A percentile compares a stretch with the other conserved stretches of the same genome.
phyloP scores from a whole-genome alignment of 2,797 vertebrate species.

The Falco concolor region DNA sequence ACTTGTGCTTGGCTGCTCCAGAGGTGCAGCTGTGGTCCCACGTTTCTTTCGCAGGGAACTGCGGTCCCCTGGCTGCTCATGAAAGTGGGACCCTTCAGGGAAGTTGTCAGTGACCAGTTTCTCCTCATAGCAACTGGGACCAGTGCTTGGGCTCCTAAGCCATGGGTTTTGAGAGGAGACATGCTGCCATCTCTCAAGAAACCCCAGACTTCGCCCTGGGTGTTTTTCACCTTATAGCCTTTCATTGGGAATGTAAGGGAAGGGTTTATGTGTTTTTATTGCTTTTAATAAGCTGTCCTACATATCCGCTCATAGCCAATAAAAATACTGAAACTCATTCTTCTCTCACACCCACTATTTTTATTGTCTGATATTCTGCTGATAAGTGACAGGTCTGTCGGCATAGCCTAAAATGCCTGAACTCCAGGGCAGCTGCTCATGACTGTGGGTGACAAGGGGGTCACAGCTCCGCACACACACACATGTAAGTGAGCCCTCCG shows the following conservation, averaged over 20 bases:
- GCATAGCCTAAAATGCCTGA: neutral
- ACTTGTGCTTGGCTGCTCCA: neutral
- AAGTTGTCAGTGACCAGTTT: neutral
- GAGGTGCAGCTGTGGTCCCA: neutral
- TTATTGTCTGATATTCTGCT: neutral
- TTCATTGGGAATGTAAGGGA: neutral
- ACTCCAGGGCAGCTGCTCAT: neutral
- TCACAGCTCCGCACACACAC: neutral
- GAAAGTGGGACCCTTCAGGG: neutral
- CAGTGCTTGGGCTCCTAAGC: neutral
- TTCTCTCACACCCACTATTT: neutral
- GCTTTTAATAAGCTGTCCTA: neutral
- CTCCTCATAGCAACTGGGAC: neutral
- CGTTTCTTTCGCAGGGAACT: neutral
- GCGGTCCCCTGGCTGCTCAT: neutral
- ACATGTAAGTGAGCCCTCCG: too few relatives aligned
- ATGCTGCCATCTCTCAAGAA: neutral
- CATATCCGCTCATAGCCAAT: neutral
- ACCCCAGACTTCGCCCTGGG: neutral
- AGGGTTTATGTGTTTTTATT: neutral
- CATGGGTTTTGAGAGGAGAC: neutral
- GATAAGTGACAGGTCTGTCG: neutral
- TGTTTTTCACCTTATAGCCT: neutral
- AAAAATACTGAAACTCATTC: neutral
- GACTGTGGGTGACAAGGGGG: neutral